Evolutionary conservation across 2,797 vertebrate genomes (phyloP).

Genomic region (Chaetodon trifasciatus): DNA sequence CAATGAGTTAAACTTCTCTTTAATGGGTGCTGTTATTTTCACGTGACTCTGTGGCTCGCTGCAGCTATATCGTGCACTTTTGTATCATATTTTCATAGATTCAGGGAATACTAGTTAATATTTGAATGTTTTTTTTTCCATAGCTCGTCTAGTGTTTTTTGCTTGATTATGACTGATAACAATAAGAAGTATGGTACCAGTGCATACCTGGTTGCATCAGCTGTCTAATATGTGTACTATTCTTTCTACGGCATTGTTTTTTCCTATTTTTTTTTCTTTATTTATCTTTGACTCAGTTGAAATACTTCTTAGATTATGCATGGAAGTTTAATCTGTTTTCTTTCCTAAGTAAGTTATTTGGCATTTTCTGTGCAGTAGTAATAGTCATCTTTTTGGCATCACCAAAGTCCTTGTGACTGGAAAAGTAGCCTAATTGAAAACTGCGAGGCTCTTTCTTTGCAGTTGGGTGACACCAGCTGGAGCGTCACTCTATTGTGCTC

Average conservation of each 20-base stretch:
- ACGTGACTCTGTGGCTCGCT: neutral
- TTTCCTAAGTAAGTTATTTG: neutral
- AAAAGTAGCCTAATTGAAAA: conserved; percentile 16
- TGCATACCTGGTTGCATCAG: neutral
- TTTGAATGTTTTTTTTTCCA: neutral
- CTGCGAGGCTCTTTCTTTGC: conserved; percentile 9
- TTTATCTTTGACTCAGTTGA: neutral
- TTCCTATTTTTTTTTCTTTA: neutral
- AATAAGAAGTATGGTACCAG: neutral
- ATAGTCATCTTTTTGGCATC: conserved; percentile 5
- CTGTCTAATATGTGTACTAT: neutral
- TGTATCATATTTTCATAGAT: neutral
- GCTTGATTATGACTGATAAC: neutral
- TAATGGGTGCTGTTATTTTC: neutral
- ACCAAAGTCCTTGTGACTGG: neutral
- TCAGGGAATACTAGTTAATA: neutral
- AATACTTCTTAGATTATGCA: neutral
- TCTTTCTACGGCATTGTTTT: neutral
- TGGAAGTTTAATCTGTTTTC: neutral
- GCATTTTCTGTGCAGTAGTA: neutral
- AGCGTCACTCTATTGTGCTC: conserved; percentile 52
- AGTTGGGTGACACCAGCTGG: conserved; percentile 19
- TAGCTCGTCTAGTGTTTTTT: neutral
- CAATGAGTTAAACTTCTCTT: neutral
- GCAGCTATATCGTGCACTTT: neutral